phyloP scores from a whole-genome alignment of 2,888 invertebrate species.

The Zhuqinia jingwanae region DNA sequence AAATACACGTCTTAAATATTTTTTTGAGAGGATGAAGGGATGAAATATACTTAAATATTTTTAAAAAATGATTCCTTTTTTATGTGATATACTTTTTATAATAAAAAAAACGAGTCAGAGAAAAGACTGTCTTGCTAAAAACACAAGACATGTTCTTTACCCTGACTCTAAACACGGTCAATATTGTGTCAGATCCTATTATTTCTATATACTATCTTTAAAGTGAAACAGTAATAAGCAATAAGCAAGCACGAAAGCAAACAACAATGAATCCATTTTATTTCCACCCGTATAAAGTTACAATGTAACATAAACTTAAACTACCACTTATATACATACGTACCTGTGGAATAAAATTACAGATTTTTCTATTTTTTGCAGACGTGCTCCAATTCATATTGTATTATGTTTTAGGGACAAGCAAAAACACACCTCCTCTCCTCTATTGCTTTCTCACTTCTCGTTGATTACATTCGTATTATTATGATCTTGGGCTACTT shows the following conservation, averaged over 20 bases:
- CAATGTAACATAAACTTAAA: no score
- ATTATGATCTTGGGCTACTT: conserved; percentile 22
- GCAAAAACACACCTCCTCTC: background rate
- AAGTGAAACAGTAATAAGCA: background rate
- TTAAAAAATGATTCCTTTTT: background rate
- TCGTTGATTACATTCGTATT: background rate
- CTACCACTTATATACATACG: no score
- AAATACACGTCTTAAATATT: background rate
- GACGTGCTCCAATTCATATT: background rate
- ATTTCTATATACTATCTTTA: background rate
- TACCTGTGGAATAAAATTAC: background rate
- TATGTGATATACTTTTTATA: background rate
- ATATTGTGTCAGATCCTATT: background rate
- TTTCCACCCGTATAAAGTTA: background rate
- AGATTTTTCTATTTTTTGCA: no score
- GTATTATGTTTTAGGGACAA: background rate
- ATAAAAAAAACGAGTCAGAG: background rate
- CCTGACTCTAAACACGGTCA: background rate
- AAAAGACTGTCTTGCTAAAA: background rate
- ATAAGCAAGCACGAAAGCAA: no score
- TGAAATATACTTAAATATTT: no score
- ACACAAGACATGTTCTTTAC: background rate
- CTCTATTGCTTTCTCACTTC: no score
- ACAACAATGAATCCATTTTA: conserved; percentile 19
- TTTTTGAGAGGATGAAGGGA: background rate